Conservation (phyloP, 2,888 invertebrate genomes). For the Sicus ferrugineus region DNA sequence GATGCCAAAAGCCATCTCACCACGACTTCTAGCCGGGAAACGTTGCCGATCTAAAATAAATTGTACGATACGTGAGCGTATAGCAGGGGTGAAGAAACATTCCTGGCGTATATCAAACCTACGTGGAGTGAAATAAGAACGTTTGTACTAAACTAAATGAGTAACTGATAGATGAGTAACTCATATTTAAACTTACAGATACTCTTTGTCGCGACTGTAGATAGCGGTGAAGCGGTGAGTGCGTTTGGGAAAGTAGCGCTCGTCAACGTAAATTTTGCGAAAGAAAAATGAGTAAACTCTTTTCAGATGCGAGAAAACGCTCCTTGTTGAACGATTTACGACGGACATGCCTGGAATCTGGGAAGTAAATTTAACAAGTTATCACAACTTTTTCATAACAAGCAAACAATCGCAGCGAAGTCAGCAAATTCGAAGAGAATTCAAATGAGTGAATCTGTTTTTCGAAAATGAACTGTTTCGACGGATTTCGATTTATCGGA, state of each 20-base stretch:
- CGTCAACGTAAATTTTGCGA: conserved; percentile 70
- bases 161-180: not conserved
- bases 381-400: too few relatives aligned
- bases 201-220: conserved; percentile 90
- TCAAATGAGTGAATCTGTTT: too few relatives aligned
- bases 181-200: conserved; percentile 77
- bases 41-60: conserved; percentile 89
- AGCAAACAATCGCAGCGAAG: too few relatives aligned
- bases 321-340: conserved; percentile 67
- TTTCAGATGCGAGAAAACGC: conserved; percentile 57
- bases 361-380: conserved; percentile 31
- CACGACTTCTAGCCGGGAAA: conserved; percentile 72
- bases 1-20: conserved; percentile 85
- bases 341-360: conserved; percentile 69
- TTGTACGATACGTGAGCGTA: conserved; percentile 88
- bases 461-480: too few relatives aligned
- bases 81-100: conserved; percentile 86
- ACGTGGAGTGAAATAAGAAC: conserved; percentile 40
- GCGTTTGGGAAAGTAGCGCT: conserved; percentile 76
- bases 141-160: not conserved
- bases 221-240: conserved; percentile 85
- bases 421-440: too few relatives aligned
- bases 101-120: conserved; percentile 85
- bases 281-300: conserved; percentile 53
- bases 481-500: too few relatives aligned